Percentiles rank a stretch among this genome's conserved stretches.
Evolutionary conservation across 2,888 invertebrate genomes (phyloP).

Genomic region (Malthinus seriepunctatus): DNA sequence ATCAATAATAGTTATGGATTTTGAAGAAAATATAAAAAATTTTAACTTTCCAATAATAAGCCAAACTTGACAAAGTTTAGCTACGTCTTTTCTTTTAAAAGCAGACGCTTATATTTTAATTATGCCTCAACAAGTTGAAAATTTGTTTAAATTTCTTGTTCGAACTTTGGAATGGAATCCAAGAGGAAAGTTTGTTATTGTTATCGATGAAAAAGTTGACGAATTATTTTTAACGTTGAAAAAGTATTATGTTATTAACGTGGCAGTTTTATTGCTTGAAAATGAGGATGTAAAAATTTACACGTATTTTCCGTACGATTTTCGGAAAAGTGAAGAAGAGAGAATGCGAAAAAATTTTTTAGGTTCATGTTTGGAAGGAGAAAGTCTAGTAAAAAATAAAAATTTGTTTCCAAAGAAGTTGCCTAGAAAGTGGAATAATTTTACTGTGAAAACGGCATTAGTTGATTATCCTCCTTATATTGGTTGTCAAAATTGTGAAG

Average conservation of each 20-base stretch:
- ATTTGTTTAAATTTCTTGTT: not conserved
- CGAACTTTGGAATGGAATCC: not conserved
- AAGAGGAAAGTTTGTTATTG: conserved; percentile 1
- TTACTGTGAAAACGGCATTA: not conserved
- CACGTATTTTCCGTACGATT: not conserved
- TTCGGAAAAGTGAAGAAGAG: not conserved
- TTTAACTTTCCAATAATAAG: too few relatives aligned
- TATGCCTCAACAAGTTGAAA: not conserved
- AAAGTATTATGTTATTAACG: not conserved
- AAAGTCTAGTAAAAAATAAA: not conserved
- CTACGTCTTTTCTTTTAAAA: not conserved
- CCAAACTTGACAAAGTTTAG: too few relatives aligned
- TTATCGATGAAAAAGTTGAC: not conserved
- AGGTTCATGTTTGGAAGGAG: not conserved
- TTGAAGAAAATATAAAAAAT: too few relatives aligned
- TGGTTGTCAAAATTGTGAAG: not conserved
- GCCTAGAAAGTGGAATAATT: not conserved
- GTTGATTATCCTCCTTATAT: not conserved
- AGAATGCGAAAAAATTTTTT: not conserved
- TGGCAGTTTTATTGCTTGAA: not conserved
- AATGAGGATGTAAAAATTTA: not conserved
- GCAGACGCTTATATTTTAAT: conserved; percentile 1
- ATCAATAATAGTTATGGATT: too few relatives aligned
- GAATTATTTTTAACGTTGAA: not conserved
- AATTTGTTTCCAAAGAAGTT: not conserved